Evolutionary conservation across 2,888 invertebrate genomes (phyloP), one percentile per base, ranked within the genome.

Genomic region (Eretmocerus hayati): DNA sequence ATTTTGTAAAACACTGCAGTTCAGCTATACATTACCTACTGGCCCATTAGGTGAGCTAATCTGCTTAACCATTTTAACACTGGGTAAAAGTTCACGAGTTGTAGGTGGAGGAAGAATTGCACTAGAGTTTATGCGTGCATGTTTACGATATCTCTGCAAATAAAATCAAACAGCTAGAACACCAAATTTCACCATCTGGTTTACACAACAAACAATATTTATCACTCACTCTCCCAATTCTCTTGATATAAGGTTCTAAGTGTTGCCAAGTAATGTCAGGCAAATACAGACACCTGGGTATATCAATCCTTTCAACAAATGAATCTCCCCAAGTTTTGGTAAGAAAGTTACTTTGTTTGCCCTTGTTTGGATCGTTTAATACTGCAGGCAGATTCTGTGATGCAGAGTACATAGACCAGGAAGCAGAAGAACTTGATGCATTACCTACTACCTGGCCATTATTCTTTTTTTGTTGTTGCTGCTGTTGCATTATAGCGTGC

Each of bases 301-400:
- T 81, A 38, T 83, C 80, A 21, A 80, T 76, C 62, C 87, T 84
- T 55, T 94, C 94, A 18, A 92, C 81, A 73, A 99, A 99, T 50
- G 82, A 79, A 63, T 95, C 95, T 37, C 99, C 97, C 97, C 97
- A 99, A 53, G 93, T 93, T 71, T 91, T 92, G 0, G 94, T 94
- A 65, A 99, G 94, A 66, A 99, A 92, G 71, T 94, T 84, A 55
- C 80, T 81, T 70, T 90, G 88, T 72, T 93, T 96, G 57, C 93
- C 87, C 65, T 86, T 84, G 55, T 86, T 85, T 0, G 96, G 96
- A 73, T 97, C 95, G 74, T 95, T 96, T 54, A 97, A 78, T 57
- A 93, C 93, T 48, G 95, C 93, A 31, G 96, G 91, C 56, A 97
- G 78, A 73, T 95, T 96, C 73, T 95, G 95, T 43, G 90, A 83